Evolutionary conservation across 2,113 vertebrate species (phyloP).

Genomic region (Myodes glareolus): DNA sequence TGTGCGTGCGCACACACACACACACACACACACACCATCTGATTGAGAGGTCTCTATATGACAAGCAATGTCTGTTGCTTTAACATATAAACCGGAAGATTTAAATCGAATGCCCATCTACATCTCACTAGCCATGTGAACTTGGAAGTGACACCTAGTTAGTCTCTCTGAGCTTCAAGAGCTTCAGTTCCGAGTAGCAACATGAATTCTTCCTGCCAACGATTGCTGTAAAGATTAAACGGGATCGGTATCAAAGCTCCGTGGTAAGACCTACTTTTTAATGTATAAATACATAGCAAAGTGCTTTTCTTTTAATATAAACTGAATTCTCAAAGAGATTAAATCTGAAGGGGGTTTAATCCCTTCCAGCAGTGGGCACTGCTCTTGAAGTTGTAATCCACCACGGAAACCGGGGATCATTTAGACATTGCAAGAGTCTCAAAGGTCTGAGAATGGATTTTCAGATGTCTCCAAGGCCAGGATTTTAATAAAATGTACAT

Average conservation of each 20-base stretch:
- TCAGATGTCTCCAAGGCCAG: slow-evolving; percentile 59
- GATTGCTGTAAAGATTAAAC: slow-evolving; percentile 64
- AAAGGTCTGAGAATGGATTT: slow-evolving; percentile 64
- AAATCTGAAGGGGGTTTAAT: slow-evolving; percentile 61
- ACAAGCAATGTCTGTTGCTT: background rate
- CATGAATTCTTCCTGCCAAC: background rate
- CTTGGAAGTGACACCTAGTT: background rate
- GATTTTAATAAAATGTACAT: slow-evolving; percentile 74
- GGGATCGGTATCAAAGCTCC: slow-evolving; percentile 47
- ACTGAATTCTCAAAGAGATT: slow-evolving; percentile 68
- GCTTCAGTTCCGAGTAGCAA: background rate
- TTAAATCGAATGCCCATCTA: background rate
- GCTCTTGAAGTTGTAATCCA: slow-evolving; percentile 64
- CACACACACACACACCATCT: background rate
- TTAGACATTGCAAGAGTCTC: slow-evolving; percentile 61
- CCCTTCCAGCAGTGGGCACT: background rate
- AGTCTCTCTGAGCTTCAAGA: slow-evolving; percentile 5
- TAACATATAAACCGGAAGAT: background rate
- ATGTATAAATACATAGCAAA: slow-evolving; percentile 61
- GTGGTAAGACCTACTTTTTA: slow-evolving; percentile 41
- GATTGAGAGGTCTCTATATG: background rate
- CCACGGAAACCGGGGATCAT: slow-evolving; percentile 62
- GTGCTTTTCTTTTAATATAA: slow-evolving; percentile 69
- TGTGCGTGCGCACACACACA: background rate
- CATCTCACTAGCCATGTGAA: background rate